These are phyloP conservation scores for Drosophila peninsularis DNA, from an alignment of 2,888 invertebrate species.

Conservation along the genomic window DNA sequence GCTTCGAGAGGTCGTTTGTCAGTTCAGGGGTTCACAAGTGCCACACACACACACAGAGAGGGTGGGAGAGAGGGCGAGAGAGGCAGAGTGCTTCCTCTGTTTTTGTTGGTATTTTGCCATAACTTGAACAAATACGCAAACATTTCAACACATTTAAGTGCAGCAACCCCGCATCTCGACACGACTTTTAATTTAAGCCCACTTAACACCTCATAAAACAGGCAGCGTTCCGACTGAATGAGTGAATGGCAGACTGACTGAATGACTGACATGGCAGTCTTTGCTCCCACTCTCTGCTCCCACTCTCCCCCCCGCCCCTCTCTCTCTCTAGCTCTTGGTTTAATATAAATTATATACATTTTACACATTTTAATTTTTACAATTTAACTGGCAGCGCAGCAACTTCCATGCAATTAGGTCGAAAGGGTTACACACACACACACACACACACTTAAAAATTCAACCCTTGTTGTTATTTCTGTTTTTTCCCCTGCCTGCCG, in stretches of 20 bases:
- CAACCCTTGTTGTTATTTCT: slow-evolving; percentile 46
- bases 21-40: slow-evolving; percentile 41
- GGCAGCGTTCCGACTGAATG: slow-evolving; percentile 65
- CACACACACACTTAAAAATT: slow-evolving; percentile 16
- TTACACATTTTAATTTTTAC: slow-evolving; percentile 77
- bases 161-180: slow-evolving; percentile 10
- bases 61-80: slow-evolving; percentile 6
- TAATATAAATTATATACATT: slow-evolving; percentile 77
- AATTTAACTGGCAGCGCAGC: slow-evolving; percentile 73
- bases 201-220: slow-evolving; percentile 82
- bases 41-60: slow-evolving; percentile 45
- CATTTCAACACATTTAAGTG: slow-evolving; percentile 73
- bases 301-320: neutral
- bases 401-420: slow-evolving; percentile 81
- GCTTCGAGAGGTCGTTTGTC: slow-evolving; percentile 31
- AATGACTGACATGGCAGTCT: slow-evolving; percentile 28
- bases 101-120: slow-evolving; percentile 61
- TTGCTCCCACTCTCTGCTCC: neutral
- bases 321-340: slow-evolving; percentile 26
- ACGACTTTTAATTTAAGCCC: slow-evolving; percentile 80
- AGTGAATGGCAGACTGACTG: slow-evolving; percentile 46
- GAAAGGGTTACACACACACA: slow-evolving; percentile 65
- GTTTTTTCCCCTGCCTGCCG: slow-evolving; percentile 30
- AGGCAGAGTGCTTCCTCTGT: slow-evolving; percentile 38
- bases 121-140: slow-evolving; percentile 77